Evolutionary conservation across 1,140 invertebrate species (phyloP), one percentile per base, ranked within the genome.

Genomic region (Drosophila pachea): DNA sequence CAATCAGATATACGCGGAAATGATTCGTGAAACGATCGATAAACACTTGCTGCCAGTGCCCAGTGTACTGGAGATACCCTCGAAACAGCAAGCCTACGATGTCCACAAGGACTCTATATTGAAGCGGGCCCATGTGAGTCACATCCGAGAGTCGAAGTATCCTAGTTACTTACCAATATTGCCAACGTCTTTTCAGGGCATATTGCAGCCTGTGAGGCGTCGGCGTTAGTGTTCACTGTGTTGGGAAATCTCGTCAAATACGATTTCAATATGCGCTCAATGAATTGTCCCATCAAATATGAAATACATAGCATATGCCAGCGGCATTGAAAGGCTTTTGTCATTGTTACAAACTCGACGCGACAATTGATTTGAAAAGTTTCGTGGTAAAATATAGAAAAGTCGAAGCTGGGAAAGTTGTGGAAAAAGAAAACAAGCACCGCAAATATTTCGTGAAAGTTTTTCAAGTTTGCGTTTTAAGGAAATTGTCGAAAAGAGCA

Each of bases 81-180:
- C 97, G 12, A 99, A 99, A 89, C 98, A 99, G 91, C 96, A 98
- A 90, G 97, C 98, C 0, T 99, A 99, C 91, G 98, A 99, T 91
- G 95, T 98, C 31, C 94, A 93, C 78, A 99, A 99, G 91, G 98
- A 99, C 91, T 99, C 97, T 0, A 99, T 99, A 86, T 90, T 99
- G 42, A 93, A 97, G 89, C 92, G 98, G 78, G 98, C 97, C 48
- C 97, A 94, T 92, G 96, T 96, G 91, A 88, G 76, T 79, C 42
- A 22, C 36, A 50, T 47, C 68, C 32, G 40, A n/a, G 5, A n/a
- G 8, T 7, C 14, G 4, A n/a, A 0, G 33, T 14, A 56, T 45
- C 6, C 5, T 11, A 31, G 14, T 55, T 2, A 11, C 5, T 11
- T 61, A 7, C 12, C 9, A 2, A 9, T 12, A 3, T 35, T 32